Evolutionary conservation across 2,113 vertebrate species (phyloP), one percentile per base, ranked within the genome.

Genomic region (Eudyptes chrysolophus): DNA sequence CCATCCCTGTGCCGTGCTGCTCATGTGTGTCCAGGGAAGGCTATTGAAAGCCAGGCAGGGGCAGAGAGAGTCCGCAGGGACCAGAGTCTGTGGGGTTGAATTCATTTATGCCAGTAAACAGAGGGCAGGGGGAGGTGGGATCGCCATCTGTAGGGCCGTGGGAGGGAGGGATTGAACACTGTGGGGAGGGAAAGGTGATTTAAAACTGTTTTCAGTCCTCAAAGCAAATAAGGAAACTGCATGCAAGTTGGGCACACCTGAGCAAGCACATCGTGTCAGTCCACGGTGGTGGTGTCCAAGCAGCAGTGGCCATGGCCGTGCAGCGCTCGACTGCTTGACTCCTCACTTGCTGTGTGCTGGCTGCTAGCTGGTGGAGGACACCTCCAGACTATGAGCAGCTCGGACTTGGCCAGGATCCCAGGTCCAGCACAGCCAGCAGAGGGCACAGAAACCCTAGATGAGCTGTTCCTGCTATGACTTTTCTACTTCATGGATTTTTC

Each of bases 281-380:
- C 36, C 40, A 3, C 0, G 0, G 2, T 32, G 2, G 1, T 16
- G 42, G 9, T 64, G 29, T 65, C n/a, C 6, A 12, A 38, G 46
- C 16, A 70, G n/a, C 40, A 13, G 60, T 2, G 11, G 12, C 25
- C 12, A 1, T 16, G 48, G 32, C 38, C 3, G 0, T 11, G 34
- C 18, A 30, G 19, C 5, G 10, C 27, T 87, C 42, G 46, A 20
- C 36, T 11, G 0, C 29, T 52, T 54, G 54, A 5, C 17, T 81
- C 34, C 21, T 83, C 15, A 4, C 11, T 34, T 24, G 15, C 48
- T 26, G 5, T 9, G 10, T 55, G 15, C 51, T 66, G 70, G 18
- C 55, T 88, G 26, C 44, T 48, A 55, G 36, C 54, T 62, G 68
- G 13, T 64, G n/a, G 27, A 46, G 17, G 51, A 12, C 11, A 13